Evolutionary conservation across 2,888 invertebrate genomes (phyloP).

Genomic region (Cantharis rufa): DNA sequence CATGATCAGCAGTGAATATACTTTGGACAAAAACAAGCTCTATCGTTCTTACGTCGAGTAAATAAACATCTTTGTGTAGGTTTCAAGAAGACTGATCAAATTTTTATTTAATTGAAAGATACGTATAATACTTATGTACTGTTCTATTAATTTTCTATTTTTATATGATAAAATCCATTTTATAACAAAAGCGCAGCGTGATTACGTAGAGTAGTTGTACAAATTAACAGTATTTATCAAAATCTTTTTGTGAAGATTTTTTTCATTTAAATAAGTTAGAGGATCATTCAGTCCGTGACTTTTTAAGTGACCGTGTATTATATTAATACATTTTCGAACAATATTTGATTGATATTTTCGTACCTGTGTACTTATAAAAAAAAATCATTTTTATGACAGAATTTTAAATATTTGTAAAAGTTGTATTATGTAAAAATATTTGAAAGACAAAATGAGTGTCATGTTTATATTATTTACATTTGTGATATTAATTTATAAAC

Average conservation of each 20-base stretch:
- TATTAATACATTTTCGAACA: slow-evolving; percentile 29
- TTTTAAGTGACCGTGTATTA: slow-evolving; percentile 31
- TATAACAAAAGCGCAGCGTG: slow-evolving; percentile 37
- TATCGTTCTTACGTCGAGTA: slow-evolving; percentile 61
- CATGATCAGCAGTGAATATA: slow-evolving; percentile 85
- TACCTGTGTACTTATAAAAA: slow-evolving; percentile 28
- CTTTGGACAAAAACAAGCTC: slow-evolving; percentile 86
- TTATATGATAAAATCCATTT: slow-evolving; percentile 20
- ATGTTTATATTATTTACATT: slow-evolving; percentile 22
- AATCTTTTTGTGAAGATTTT: slow-evolving; percentile 15
- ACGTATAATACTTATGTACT: slow-evolving; percentile 12
- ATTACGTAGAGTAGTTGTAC: slow-evolving; percentile 29
- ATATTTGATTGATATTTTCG: slow-evolving; percentile 27
- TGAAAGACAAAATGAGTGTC: slow-evolving; percentile 5
- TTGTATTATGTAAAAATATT: slow-evolving; percentile 16
- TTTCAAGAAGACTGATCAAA: slow-evolving; percentile 19
- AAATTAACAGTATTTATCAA: slow-evolving; percentile 29
- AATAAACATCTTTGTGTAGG: slow-evolving; percentile 4
- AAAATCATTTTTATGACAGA: slow-evolving; percentile 11
- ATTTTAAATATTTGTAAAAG: slow-evolving; percentile 1
- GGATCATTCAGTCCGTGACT: slow-evolving; percentile 35
- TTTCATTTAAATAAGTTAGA: neutral
- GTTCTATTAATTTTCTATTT: slow-evolving; percentile 31
- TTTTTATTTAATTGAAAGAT: neutral
- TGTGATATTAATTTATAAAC: slow-evolving; percentile 26